Evolutionary conservation across 2,113 vertebrate species (phyloP), one percentile per base, ranked within the genome.

Genomic region (Pomatorhinus ruficollis): DNA sequence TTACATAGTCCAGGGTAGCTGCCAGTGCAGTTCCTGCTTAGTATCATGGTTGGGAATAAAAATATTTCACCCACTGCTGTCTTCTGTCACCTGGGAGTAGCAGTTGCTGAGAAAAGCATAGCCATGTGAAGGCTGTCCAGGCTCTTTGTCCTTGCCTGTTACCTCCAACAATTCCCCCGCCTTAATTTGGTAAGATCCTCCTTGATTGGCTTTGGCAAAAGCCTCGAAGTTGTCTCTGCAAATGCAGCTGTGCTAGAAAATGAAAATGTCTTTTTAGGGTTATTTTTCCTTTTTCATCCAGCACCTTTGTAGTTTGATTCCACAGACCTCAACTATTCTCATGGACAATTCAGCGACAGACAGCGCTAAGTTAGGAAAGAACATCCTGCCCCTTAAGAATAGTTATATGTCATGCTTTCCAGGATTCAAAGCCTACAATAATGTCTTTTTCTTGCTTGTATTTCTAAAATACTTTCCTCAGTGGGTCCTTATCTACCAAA

Each of bases 21-120:
- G 87, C 69, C 91, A 91, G 6, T 79, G 45, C 61, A 89, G 42
- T 42, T 85, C 42, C 93, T 95, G 91, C 31, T 78, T 89, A 53
- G 25, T 42, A 6, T 93, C 78, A 65, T 49, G 17, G 23, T 15
- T 83, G 53, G 45, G 30, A 89, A 91, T 93, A 80, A 72, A 87
- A 83, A 60, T 79, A 69, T 80, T 93, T 88, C 68, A 86, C 49
- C 44, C 56, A 7, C 52, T 68, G 49, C 78, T 82, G 69, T 44
- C 49, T 76, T 28, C 59, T 82, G 57, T 57, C 87, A 86, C 81
- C 49, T 87, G 85, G 65, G 61, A 87, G 50, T 11, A 92, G 69
- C 59, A 76, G 45, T 17, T 65, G 12, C 54, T 69, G 40, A 65
- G 57, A 28, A 81, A 64, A 63, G 40, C 61, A 19, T 22, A 49